phyloP scores from a whole-genome alignment of 2,113 vertebrate genomes.

The Rhabdornis inornatus region DNA sequence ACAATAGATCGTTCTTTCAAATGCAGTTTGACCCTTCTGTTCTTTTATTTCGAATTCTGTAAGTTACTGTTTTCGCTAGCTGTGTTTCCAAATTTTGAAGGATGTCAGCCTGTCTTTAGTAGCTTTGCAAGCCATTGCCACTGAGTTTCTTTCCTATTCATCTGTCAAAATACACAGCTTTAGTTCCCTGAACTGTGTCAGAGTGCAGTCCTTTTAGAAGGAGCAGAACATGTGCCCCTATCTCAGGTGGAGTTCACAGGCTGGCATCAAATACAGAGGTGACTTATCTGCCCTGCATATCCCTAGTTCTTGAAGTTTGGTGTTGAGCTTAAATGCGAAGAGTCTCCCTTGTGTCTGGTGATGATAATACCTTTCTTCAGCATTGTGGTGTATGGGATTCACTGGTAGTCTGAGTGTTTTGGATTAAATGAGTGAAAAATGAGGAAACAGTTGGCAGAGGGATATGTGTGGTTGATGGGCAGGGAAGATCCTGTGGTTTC shows the following conservation, averaged over 20 bases:
- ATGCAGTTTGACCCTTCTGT: background rate
- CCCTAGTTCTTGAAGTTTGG: background rate
- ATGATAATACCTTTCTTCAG: background rate
- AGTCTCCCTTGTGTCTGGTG: background rate
- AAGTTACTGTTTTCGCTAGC: background rate
- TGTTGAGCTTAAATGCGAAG: background rate
- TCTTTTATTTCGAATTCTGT: background rate
- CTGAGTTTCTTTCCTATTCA: background rate
- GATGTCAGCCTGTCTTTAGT: background rate
- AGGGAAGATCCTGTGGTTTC: background rate
- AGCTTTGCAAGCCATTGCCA: background rate
- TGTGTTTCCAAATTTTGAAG: background rate
- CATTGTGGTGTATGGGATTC: background rate
- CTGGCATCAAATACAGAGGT: background rate
- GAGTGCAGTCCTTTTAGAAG: background rate
- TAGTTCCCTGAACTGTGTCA: background rate
- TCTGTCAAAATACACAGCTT: background rate
- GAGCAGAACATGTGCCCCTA: rapidly evolving
- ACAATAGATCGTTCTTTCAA: background rate
- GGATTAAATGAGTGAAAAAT: background rate
- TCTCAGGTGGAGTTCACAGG: background rate
- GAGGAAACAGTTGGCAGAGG: background rate
- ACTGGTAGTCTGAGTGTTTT: background rate
- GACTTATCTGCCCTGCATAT: background rate
- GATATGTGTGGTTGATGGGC: background rate